These are phyloP conservation scores for Acrobasis consociella DNA, from an alignment of 2,888 invertebrate genomes.

Conservation along the genomic window DNA sequence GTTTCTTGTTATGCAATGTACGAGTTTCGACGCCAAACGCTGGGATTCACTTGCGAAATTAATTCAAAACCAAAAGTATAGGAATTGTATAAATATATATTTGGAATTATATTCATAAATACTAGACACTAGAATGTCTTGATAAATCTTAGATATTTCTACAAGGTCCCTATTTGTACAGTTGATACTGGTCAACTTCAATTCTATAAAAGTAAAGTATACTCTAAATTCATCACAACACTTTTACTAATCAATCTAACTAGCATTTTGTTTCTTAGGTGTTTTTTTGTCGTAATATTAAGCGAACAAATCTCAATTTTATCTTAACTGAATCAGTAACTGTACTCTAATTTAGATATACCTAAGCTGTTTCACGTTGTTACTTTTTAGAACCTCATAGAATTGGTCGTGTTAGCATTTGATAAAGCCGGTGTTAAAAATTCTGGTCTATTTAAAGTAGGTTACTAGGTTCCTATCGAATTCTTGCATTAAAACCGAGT, in stretches of 20 bases:
- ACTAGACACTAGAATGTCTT: not conserved
- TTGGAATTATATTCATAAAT: not conserved
- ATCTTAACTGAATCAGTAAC: no score
- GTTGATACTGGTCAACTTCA: no score
- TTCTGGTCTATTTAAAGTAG: slow-evolving; percentile 15
- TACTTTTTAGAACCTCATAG: not conserved
- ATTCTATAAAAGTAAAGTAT: no score
- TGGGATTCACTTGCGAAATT: slow-evolving; percentile 17
- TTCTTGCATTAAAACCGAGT: slow-evolving; percentile 21
- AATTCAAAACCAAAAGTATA: slow-evolving; percentile 9
- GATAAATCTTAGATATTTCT: no score
- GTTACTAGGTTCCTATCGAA: slow-evolving; percentile 22
- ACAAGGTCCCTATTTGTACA: no score
- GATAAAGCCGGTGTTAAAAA: slow-evolving; percentile 10
- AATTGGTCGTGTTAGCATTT: slow-evolving; percentile 1
- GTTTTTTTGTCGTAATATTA: no score
- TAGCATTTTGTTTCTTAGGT: no score
- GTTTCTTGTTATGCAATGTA: slow-evolving; percentile 5
- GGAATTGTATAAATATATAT: not conserved
- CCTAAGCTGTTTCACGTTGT: no score
- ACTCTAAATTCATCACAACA: no score
- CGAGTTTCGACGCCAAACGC: slow-evolving; percentile 7
- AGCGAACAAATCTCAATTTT: no score
- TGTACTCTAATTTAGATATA: no score
- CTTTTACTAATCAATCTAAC: no score